phyloP scores from a whole-genome alignment of 2,797 vertebrate species.

The Octomys mimax region DNA sequence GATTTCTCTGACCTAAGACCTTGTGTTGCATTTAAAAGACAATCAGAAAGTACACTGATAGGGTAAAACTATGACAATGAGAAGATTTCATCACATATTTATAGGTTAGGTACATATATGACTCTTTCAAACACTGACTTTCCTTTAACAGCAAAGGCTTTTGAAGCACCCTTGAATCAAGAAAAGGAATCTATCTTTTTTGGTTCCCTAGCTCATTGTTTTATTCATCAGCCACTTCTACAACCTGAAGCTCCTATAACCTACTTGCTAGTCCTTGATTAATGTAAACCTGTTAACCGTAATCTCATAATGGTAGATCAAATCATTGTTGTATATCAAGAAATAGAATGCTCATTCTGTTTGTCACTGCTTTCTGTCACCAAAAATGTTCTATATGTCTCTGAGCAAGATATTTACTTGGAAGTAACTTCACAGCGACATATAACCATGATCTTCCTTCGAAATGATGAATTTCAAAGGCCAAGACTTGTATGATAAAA shows the following conservation, averaged over 20 bases:
- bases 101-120: conserved; percentile 49
- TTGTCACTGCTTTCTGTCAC: conserved; percentile 77
- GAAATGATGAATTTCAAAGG: conserved; percentile 83
- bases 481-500: conserved; percentile 75
- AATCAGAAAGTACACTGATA: conserved; percentile 37
- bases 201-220: conserved; percentile 82
- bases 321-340: conserved; percentile 74
- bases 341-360: conserved; percentile 79
- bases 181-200: conserved; percentile 79
- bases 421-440: conserved; percentile 78
- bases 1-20: not conserved
- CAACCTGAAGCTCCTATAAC: conserved; percentile 79
- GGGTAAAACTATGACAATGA: conserved; percentile 7
- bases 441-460: conserved; percentile 68
- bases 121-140: conserved; percentile 60
- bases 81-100: conserved; percentile 72
- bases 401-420: conserved; percentile 81
- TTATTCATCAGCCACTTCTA: conserved; percentile 82
- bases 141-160: not conserved
- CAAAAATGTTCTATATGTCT: conserved; percentile 78
- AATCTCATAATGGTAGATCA: conserved; percentile 83
- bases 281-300: conserved; percentile 82
- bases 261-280: conserved; percentile 82
- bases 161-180: conserved; percentile 63
- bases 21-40: not conserved